These are phyloP conservation scores for Celastrina argiolus DNA, from an alignment of 2,888 invertebrate species.

Conservation along the genomic window DNA sequence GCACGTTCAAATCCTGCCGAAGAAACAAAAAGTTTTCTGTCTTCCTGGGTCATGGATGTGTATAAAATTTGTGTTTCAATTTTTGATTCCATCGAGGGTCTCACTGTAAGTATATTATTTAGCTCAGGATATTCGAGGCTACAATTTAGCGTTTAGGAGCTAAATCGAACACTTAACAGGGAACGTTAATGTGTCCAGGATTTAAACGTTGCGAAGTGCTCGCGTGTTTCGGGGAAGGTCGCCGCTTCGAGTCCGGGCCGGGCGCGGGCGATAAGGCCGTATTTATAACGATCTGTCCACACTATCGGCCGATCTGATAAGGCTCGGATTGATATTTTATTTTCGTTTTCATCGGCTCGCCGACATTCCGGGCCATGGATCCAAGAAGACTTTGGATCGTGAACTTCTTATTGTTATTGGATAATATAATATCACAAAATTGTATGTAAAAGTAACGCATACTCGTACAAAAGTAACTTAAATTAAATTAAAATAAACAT, in stretches of 20 bases:
- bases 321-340: slow-evolving; percentile 37
- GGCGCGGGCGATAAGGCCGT: slow-evolving; percentile 26
- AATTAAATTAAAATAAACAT: too few species aligned
- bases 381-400: slow-evolving; percentile 34
- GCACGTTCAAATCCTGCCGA: too few species aligned
- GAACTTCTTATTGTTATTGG: too few species aligned
- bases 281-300: slow-evolving; percentile 60
- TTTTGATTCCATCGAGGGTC: too few species aligned
- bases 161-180: neutral
- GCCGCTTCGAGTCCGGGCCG: neutral
- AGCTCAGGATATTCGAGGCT: neutral
- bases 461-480: too few species aligned
- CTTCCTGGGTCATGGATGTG: too few species aligned
- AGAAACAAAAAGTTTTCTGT: too few species aligned
- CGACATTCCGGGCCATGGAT: slow-evolving; percentile 53
- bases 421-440: too few species aligned
- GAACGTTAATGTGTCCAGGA: neutral
- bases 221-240: slow-evolving; percentile 18
- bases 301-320: slow-evolving; percentile 72
- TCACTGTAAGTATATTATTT: too few species aligned
- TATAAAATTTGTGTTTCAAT: too few species aligned
- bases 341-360: slow-evolving; percentile 51
- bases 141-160: neutral
- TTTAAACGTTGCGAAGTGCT: slow-evolving; percentile 23
- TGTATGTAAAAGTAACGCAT: too few species aligned